These are phyloP conservation scores for Fundulus diaphanus DNA, from an alignment of 2,797 vertebrate species.

Conservation along the genomic window DNA sequence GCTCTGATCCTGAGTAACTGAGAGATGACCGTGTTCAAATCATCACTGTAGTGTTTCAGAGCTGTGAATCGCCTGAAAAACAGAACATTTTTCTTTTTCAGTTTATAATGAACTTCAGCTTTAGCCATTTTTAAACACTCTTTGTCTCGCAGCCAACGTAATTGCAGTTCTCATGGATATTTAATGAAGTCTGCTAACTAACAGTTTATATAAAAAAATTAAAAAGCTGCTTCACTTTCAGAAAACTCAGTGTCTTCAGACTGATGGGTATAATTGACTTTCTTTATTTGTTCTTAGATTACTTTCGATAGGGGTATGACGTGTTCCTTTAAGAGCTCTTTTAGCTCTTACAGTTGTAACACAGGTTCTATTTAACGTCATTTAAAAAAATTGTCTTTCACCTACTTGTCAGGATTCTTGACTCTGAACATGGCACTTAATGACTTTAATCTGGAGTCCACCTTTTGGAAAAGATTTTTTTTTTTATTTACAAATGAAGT, in stretches of 20 bases:
- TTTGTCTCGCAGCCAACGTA: neutral
- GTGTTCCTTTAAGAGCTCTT: neutral
- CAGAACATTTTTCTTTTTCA: conserved; percentile 45
- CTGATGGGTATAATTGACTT: too few species aligned
- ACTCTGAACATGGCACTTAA: conserved; percentile 97
- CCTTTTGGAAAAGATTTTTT: conserved; percentile 72
- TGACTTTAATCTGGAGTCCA: conserved; percentile 96
- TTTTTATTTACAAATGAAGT: neutral
- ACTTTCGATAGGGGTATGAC: neutral
- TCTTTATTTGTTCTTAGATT: neutral
- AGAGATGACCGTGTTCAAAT: conserved; percentile 91
- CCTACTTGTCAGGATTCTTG: conserved; percentile 98
- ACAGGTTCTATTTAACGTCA: neutral
- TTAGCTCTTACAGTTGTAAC: neutral
- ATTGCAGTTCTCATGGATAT: neutral
- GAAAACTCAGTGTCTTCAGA: neutral
- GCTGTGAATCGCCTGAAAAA: conserved; percentile 90
- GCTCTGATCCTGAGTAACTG: conserved; percentile 95
- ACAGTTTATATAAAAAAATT: neutral
- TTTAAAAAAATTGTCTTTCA: conserved; percentile 33
- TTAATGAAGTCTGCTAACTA: neutral
- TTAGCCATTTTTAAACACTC: neutral
- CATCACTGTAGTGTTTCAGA: conserved; percentile 95
- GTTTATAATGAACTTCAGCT: neutral
- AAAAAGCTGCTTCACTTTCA: neutral